Base-by-base conservation (phyloP, 2,113 vertebrate genomes). In the Microtus richardsoni region DNA sequence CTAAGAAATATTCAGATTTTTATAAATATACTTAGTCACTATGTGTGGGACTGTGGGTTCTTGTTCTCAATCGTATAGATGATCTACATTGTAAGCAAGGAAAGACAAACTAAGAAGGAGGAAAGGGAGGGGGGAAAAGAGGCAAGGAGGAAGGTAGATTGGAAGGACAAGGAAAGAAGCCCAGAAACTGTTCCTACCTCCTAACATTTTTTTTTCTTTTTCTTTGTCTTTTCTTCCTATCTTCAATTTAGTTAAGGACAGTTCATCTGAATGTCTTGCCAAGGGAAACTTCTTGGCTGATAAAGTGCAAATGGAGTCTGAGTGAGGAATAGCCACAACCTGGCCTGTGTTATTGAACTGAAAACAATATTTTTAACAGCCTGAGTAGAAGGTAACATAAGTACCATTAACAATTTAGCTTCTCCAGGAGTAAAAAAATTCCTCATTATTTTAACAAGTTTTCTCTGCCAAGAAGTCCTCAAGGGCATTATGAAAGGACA, bases 381-480 rank as follows among this genome's bases (percentile, higher is more conserved):
- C 49, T 49, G 30, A 22, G 36, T 75, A 88, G 92, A 97, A 93
- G n/a, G 90, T 77, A 96, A 90, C 75, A 7, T 60, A 96, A 94
- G 90, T 66, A 95, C 47, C 79, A 88, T 94, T 94, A 96, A 83
- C 71, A 83, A 64, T 91, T 94, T 62, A 75, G 75, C 75, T 91
- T 96, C 84, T 96, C 70, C 64, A 77, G 54, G 87, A 96, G 41
- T 7, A 91, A 24, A 80, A 24, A 82, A 60, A 84, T 91, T 49
- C 12, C 62, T 95, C 75, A 96, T 94, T 96, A 87, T 74, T 84
- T 94, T 87, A 84, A 84, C 75, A 93, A 80, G 95, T 96, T 95
- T 93, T 97, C 90, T 91, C 88, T 91, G 83, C 80, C 90, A 96
- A 87, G 92, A 95, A 84, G 75, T 47, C 58, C 88, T 70, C 88